Percentiles rank a stretch among this genome's conserved stretches.
phyloP scores from a whole-genome alignment of 2,113 vertebrate genomes.

The human region GRCh38 chr12:80692501-80693000 shows the following conservation, averaged over 20 bases:
- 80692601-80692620: background rate
- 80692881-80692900: background rate
- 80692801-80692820: background rate
- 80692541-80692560: background rate
- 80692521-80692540: fast-evolving
- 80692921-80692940: conserved; percentile 15
- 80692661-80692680: background rate
- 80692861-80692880: background rate
- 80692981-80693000: background rate
- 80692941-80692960: background rate
- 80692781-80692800: background rate
- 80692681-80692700: background rate
- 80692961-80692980: background rate
- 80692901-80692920: conserved; percentile 4
- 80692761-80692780: background rate
- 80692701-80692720: conserved; percentile 13
- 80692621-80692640: background rate
- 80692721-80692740: background rate
- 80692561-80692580: background rate
- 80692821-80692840: background rate
- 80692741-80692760: background rate
- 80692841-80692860: background rate
- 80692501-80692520: no score
- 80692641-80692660: background rate
- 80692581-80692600: background rate